Evolutionary conservation across 2,888 invertebrate species (phyloP).

Genomic region (Chymomyza fuscimana): DNA sequence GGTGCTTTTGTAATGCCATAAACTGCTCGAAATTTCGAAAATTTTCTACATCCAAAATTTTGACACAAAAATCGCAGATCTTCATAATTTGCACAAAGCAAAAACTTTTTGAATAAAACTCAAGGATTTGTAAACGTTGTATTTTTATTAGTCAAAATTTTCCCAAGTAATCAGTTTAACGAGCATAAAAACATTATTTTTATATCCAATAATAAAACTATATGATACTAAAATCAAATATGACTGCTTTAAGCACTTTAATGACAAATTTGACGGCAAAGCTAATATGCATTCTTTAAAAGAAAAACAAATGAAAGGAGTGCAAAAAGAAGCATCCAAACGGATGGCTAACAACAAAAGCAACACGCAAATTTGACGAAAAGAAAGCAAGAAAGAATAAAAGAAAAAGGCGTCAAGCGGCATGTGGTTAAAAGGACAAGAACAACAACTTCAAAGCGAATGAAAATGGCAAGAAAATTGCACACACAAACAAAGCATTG

Average conservation of each 20-base stretch:
- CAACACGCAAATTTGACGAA: constrained; percentile 39
- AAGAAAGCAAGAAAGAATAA: background rate
- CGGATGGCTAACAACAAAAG: constrained; percentile 32
- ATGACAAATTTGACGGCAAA: background rate
- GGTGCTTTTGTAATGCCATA: too few relatives aligned
- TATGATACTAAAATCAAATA: too few relatives aligned
- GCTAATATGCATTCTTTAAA: background rate
- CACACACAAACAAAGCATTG: constrained; percentile 13
- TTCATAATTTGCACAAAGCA: too few relatives aligned
- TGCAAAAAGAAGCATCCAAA: constrained; percentile 16
- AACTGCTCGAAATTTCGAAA: too few relatives aligned
- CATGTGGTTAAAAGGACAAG: background rate
- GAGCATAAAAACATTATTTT: too few relatives aligned
- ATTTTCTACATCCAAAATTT: too few relatives aligned
- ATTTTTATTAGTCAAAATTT: too few relatives aligned
- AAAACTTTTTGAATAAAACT: too few relatives aligned
- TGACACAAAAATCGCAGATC: too few relatives aligned
- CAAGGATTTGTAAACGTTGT: too few relatives aligned
- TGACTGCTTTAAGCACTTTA: background rate
- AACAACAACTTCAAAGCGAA: constrained; percentile 63
- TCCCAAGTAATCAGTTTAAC: too few relatives aligned
- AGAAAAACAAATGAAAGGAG: background rate
- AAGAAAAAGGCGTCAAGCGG: background rate
- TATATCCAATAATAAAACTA: too few relatives aligned
- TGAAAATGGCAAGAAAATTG: constrained; percentile 46